Evolutionary conservation across 2,888 invertebrate genomes (phyloP).

Genomic region (Tetragonula carbonaria): DNA sequence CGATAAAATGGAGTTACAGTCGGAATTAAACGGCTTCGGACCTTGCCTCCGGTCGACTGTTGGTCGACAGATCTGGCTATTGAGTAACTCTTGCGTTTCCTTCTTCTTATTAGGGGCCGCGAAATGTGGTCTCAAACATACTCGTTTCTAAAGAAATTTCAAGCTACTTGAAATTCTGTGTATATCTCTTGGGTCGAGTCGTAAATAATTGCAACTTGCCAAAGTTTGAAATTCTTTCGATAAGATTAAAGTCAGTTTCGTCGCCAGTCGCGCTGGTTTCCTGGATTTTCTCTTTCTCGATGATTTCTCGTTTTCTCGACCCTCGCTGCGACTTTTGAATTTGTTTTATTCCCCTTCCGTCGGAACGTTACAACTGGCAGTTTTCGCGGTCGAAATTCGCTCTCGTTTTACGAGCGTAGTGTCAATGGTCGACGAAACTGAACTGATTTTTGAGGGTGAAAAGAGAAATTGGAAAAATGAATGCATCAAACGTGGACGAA

Average conservation of each 20-base stretch:
- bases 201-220: too few species aligned
- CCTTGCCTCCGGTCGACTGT: too few species aligned
- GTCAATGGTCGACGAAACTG: neutral
- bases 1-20: neutral
- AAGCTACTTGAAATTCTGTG: too few species aligned
- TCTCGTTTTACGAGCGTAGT: slow-evolving; percentile 16
- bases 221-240: neutral
- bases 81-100: too few species aligned
- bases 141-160: too few species aligned
- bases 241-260: neutral
- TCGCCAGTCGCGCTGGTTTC: neutral
- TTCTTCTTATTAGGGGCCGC: too few species aligned
- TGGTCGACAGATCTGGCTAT: too few species aligned
- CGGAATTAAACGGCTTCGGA: too few species aligned
- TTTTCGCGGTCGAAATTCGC: neutral
- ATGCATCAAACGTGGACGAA: neutral
- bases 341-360: neutral
- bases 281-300: neutral
- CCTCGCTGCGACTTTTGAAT: neutral
- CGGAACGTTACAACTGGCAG: neutral
- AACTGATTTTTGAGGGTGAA: too few species aligned
- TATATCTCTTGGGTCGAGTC: too few species aligned
- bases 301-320: neutral
- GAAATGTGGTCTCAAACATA: too few species aligned
- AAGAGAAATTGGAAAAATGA: too few species aligned